Percentiles rank a stretch among this genome's conserved stretches.
These are phyloP conservation scores for Apodemia hepburni DNA, from an alignment of 2,888 invertebrate genomes.

Conservation along the genomic window DNA sequence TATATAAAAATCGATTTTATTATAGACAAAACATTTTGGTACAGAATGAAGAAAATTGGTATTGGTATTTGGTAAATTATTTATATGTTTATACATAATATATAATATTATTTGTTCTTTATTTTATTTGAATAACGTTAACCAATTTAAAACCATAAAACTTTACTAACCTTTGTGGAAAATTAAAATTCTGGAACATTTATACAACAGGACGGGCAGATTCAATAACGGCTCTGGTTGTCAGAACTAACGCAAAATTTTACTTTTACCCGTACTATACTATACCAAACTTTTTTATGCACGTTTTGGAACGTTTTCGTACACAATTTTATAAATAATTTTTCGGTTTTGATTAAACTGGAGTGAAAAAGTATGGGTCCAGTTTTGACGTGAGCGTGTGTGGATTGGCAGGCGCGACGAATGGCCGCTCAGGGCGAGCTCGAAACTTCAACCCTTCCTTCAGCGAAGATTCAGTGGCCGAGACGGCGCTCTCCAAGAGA, in stretches of 20 bases:
- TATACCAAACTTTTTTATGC: constrained; percentile 1
- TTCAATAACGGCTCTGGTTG: constrained; percentile 3
- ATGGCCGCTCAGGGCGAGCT: constrained; percentile 61
- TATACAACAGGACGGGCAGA: background rate
- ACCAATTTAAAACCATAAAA: no score
- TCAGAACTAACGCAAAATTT: constrained; percentile 12
- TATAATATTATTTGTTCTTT: no score
- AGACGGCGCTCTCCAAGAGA: constrained; percentile 89
- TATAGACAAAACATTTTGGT: no score
- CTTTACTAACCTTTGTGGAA: background rate
- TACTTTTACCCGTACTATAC: background rate
- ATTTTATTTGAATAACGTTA: no score
- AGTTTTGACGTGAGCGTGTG: constrained; percentile 68
- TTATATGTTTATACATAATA: background rate
- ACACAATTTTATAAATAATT: background rate
- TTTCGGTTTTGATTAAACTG: background rate
- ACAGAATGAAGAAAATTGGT: no score
- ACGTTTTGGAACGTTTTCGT: background rate
- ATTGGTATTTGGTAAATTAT: background rate
- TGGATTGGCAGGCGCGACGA: constrained; percentile 73
- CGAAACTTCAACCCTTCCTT: constrained; percentile 83
- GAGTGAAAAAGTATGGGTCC: constrained; percentile 25
- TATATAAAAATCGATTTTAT: no score
- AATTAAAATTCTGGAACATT: background rate
- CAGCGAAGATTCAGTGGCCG: constrained; percentile 91